phyloP scores from a whole-genome alignment of 2,113 vertebrate genomes.

The Fregata magnificens region DNA sequence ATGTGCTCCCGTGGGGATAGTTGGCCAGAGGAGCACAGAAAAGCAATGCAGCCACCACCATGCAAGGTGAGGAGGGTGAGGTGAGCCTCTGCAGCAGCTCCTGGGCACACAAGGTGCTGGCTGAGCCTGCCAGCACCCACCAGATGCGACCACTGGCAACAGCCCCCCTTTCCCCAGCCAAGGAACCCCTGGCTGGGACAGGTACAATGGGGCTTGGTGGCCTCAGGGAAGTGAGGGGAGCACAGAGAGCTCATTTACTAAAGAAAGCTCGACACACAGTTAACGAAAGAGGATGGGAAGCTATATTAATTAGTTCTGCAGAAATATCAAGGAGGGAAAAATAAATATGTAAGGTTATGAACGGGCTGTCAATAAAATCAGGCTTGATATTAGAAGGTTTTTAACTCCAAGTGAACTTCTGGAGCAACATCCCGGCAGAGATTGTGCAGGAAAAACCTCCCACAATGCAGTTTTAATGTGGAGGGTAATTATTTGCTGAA shows the following conservation, averaged over 20 bases:
- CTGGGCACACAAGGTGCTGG: background rate
- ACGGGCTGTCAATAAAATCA: background rate
- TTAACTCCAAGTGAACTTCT: background rate
- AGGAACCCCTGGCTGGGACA: background rate
- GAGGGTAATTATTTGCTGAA: background rate
- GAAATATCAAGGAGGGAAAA: background rate
- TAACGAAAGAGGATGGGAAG: background rate
- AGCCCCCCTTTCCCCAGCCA: background rate
- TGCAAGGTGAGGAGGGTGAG: background rate
- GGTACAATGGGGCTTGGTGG: background rate
- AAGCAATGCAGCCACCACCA: rapidly evolving
- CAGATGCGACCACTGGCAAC: background rate
- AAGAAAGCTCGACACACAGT: background rate
- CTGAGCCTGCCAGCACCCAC: background rate
- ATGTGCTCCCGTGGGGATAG: rapidly evolving
- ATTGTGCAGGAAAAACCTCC: background rate
- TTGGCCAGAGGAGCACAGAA: background rate
- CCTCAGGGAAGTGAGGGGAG: background rate
- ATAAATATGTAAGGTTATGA: background rate
- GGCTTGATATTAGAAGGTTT: background rate
- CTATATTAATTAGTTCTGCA: background rate
- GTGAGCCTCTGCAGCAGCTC: rapidly evolving
- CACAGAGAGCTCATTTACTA: background rate
- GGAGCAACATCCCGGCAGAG: rapidly evolving
- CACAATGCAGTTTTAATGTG: background rate